Base-by-base conservation (phyloP, 1,140 invertebrate genomes). In the Octopus sinensis region DNA sequence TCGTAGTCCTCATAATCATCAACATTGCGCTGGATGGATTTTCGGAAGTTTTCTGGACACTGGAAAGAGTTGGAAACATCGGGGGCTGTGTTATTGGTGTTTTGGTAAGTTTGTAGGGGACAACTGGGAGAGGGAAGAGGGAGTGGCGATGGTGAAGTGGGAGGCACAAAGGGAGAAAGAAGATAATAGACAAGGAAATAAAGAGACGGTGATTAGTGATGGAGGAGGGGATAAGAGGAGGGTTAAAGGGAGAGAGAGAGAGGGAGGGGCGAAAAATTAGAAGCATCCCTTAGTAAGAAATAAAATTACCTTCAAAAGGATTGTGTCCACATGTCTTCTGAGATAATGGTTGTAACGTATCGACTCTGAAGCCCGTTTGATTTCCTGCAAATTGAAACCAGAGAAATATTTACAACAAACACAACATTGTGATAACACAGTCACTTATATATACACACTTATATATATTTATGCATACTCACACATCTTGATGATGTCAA, bases 271-370 rank as follows among this genome's bases (percentile, higher is more conserved):
- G 3, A 43, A 43, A 43, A 43, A 43, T 43, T 43, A 43, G 30
- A 2, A 43, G 30, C 30, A 43, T 43, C 30, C 30, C 30, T 43
- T 43, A 43, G 54, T n/a, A 17, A 82, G 79, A 53, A 88, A 90
- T 95, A 94, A 30, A 93, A 91, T 94, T 82, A 98, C 94, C 91
- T 98, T 97, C 86, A 94, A 93, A 79, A 97, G 92, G 87, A 99
- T 97, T 0, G 95, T 96, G 86, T 98, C 96, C 78, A 93, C 88
- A 88, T 91, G 89, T 81, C 88, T 87, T 81, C 92, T 88, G 10
- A 92, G 85, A 9, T 91, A 90, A 85, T 92, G 90, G 83, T 89
- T 90, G 73, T 88, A 88, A 51, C 88, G 85, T 7, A 92, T 89
- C 52, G 86, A 88, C 80, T 90, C 90, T 23, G 88, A 86, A 78